A percentile compares a stretch with the other conserved stretches of the same genome.
phyloP scores from a whole-genome alignment of 2,888 invertebrate species.

The Drosophila percnosoma region DNA sequence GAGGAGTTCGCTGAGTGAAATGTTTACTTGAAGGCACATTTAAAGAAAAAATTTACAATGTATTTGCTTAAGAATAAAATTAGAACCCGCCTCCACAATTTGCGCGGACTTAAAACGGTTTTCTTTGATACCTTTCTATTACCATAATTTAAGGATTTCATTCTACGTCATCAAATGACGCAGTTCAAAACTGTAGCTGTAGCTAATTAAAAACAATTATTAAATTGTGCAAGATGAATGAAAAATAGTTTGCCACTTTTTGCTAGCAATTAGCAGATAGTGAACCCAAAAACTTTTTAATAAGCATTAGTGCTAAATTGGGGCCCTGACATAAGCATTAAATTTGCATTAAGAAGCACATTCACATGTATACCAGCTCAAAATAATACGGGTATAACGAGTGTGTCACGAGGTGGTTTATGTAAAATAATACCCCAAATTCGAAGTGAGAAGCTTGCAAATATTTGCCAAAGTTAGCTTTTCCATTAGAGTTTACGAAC shows the following conservation, averaged over 20 bases:
- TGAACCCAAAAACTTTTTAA: constrained; percentile 59
- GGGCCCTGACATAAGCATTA: constrained; percentile 20
- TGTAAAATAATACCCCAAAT: constrained; percentile 53
- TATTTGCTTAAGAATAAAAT: not conserved
- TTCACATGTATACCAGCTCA: constrained; percentile 2
- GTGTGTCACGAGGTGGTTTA: not conserved
- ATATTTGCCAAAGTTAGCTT: constrained; percentile 68
- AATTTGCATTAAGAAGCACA: constrained; percentile 44
- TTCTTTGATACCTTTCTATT: not conserved
- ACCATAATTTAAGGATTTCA: not conserved
- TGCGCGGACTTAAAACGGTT: not conserved
- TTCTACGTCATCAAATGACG: constrained; percentile 4
- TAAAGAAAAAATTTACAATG: not conserved
- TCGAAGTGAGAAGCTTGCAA: constrained; percentile 45
- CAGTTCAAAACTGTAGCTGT: not conserved
- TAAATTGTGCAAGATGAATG: constrained; percentile 7
- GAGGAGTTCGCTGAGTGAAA: constrained; percentile 23
- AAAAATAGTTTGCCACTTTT: constrained; percentile 18
- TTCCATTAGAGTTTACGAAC: constrained; percentile 43
- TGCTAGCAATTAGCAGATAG: constrained; percentile 37
- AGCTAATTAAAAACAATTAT: not conserved
- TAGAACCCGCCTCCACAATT: not conserved
- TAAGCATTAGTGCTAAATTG: constrained; percentile 60
- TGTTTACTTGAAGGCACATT: constrained; percentile 10
- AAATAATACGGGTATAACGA: constrained; percentile 18